Conservation (phyloP, 2,888 invertebrate genomes). For the Harpalus rufipes region DNA sequence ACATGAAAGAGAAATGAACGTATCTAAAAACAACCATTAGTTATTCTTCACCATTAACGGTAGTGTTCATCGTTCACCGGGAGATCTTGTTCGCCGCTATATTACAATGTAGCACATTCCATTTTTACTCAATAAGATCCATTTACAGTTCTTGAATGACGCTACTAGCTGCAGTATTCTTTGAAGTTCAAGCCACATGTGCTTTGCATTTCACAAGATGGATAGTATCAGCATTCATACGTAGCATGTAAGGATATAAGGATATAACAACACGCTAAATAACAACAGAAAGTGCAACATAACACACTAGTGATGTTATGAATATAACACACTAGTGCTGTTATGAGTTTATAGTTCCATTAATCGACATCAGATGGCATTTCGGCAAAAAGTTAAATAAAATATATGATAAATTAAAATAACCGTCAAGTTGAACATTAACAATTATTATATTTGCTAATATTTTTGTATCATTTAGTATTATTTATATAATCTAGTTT, state of each 20-base stretch:
- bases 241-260: not conserved
- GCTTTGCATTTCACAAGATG: slow-evolving; percentile 52
- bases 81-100: slow-evolving; percentile 13
- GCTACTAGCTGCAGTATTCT: slow-evolving; percentile 20
- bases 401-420: too few species aligned
- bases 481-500: too few species aligned
- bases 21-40: not conserved
- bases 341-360: too few species aligned
- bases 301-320: too few species aligned
- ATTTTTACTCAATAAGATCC: slow-evolving; percentile 45
- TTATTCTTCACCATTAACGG: not conserved
- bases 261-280: too few species aligned
- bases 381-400: too few species aligned
- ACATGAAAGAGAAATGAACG: slow-evolving; percentile 2
- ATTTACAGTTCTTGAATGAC: slow-evolving; percentile 41
- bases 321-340: too few species aligned
- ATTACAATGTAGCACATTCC: slow-evolving; percentile 36
- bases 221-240: slow-evolving; percentile 27
- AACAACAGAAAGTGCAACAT: too few species aligned
- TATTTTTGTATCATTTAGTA: too few species aligned
- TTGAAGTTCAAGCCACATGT: slow-evolving; percentile 40
- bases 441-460: too few species aligned
- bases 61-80: not conserved
- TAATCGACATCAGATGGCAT: too few species aligned
- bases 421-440: too few species aligned